Conservation (phyloP, 2,113 vertebrate species). For the Peromyscus maniculatus region DNA sequence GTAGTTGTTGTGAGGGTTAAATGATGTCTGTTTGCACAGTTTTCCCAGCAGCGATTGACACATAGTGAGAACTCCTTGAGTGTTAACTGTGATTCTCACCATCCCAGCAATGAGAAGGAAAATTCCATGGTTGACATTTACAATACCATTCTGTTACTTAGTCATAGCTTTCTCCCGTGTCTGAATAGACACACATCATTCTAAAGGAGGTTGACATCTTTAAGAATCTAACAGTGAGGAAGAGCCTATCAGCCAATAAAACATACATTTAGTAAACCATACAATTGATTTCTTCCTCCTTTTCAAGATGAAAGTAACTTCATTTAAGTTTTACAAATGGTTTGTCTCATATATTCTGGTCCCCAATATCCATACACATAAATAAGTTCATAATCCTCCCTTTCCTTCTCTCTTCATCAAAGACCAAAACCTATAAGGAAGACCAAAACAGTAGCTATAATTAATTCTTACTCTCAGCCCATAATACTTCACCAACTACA, state of each 20-base stretch:
- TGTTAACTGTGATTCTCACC: not conserved
- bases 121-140: not conserved
- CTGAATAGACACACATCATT: not conserved
- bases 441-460: not conserved
- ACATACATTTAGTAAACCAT: not conserved
- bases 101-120: not conserved
- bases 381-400: too few species aligned
- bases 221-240: conserved; percentile 4
- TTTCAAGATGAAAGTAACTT: not conserved
- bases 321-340: not conserved
- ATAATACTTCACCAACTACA: not conserved
- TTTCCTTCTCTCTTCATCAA: not conserved
- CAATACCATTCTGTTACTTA: not conserved
- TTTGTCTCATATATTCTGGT: not conserved
- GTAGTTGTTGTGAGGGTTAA: not conserved
- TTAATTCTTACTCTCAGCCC: not conserved
- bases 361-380: not conserved
- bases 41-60: not conserved
- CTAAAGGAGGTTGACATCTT: not conserved
- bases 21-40: not conserved
- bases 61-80: not conserved
- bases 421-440: not conserved
- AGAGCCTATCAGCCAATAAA: not conserved
- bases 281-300: not conserved
- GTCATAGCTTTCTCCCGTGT: not conserved